phyloP scores from a whole-genome alignment of 1,140 invertebrate species.

The Leptopilina clavipes region DNA sequence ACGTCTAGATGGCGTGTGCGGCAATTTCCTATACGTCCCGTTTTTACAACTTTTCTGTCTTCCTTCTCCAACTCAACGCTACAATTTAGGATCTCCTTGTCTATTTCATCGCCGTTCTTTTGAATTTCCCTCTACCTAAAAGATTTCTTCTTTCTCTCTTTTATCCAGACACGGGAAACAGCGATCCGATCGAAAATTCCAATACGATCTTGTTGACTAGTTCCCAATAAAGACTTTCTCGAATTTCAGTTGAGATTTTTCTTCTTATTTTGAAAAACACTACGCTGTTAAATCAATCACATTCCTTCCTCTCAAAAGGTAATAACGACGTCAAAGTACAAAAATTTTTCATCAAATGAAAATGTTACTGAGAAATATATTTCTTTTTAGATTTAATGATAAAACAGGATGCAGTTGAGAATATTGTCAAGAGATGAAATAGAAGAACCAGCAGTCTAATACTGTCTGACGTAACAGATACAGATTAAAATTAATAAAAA shows the following conservation, averaged over 20 bases:
- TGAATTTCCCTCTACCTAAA: neutral
- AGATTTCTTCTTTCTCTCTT: neutral
- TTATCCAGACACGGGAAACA: neutral
- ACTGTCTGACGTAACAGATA: too few species aligned
- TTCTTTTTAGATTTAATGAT: neutral
- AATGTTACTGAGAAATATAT: neutral
- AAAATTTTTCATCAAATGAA: neutral
- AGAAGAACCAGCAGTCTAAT: too few species aligned
- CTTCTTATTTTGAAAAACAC: neutral
- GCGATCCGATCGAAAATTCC: conserved; percentile 14
- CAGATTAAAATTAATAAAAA: too few species aligned
- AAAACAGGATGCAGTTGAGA: too few species aligned
- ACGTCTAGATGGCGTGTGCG: conserved; percentile 45
- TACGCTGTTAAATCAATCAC: conserved; percentile 19
- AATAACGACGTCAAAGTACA: conserved; percentile 1
- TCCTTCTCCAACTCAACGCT: neutral
- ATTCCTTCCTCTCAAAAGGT: neutral
- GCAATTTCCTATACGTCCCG: conserved; percentile 41
- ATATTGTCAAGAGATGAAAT: too few species aligned
- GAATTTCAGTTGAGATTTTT: conserved; percentile 13
- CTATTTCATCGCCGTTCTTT: conserved; percentile 13
- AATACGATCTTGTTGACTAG: conserved; percentile 30
- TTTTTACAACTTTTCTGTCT: conserved; percentile 34
- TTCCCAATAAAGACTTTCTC: conserved; percentile 14
- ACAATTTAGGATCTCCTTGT: neutral